phyloP scores from a whole-genome alignment of 2,797 vertebrate genomes.

The Amblyraja radiata region DNA sequence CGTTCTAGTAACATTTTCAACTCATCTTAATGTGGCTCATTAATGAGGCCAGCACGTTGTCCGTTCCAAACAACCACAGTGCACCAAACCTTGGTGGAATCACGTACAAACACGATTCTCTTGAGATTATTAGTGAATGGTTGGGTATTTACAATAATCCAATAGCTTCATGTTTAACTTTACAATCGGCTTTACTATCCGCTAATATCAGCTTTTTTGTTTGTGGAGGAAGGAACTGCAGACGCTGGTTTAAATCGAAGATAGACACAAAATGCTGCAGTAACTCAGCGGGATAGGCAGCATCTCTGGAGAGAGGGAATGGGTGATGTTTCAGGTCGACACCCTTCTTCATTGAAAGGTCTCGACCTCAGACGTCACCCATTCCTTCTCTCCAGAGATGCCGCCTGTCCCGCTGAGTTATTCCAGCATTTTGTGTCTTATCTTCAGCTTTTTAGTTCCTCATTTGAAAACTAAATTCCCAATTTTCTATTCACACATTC shows the following conservation, averaged over 20 bases:
- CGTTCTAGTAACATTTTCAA: neutral
- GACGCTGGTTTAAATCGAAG: too few species aligned
- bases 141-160: neutral
- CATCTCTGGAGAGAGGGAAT: too few species aligned
- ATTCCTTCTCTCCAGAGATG: too few species aligned
- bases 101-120: neutral
- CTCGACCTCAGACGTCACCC: too few species aligned
- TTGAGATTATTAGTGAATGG: neutral
- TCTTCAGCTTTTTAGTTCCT: neutral
- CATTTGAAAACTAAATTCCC: neutral
- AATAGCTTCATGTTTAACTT: neutral
- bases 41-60: neutral
- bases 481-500: neutral
- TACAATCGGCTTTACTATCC: neutral
- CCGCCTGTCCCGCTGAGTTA: too few species aligned
- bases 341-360: too few species aligned
- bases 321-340: too few species aligned
- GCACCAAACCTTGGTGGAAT: neutral
- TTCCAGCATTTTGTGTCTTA: too few species aligned
- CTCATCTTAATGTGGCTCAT: slow-evolving; percentile 10
- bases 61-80: neutral
- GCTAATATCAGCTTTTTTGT: too few species aligned
- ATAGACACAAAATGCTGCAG: too few species aligned
- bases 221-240: too few species aligned
- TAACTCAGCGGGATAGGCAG: too few species aligned